Evolutionary conservation across 2,888 invertebrate species (phyloP), one percentile per base, ranked within the genome.

Genomic region (Ormyrus thymus): DNA sequence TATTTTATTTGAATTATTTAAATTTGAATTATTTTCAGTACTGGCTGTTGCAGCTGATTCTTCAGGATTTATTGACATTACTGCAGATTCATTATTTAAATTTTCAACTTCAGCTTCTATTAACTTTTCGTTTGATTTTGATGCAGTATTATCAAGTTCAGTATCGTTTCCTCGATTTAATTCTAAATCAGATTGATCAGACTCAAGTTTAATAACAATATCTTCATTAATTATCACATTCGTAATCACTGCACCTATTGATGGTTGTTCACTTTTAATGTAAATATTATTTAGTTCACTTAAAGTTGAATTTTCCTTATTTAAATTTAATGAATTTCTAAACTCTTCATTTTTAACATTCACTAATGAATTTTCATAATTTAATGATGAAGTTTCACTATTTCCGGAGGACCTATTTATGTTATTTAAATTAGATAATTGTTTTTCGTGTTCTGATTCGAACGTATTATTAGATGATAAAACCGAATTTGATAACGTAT

Each of bases 21-120:
- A 55, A 48, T 48, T 50, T 51, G 8, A n/a, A 65, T 53, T 68
- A 55, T 48, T 50, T 64, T 76, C 53, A 15, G n/a, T 11, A 62
- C 46, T 76, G 46, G 53, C 29, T 13, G 61, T 48, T 10, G 29
- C 7, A 50, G 29, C 10, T 1, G 15, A 58, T 46, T 11, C 9
- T 43, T 56, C 29, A 15, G 46, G 48, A 56, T 69, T 9, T 9
- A 11, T 10, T 55, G 8, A 4, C 3, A 55, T 68, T 45, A 55
- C 13, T 45, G 10, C 10, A 10, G 11, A 9, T 45, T 11, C 45
- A 11, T 62, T 45, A 29, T 4, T 29, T 29, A 29, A n/a, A 10
- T 45, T 43, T 62, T 62, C 45, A 62, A 11, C 3, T 62, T 62
- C 45, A n/a, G 6, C 8, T 7, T 62, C 5, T n/a, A 62, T 45